Conservation (phyloP, 2,797 vertebrate genomes). For the Dermochelys coriacea region DNA sequence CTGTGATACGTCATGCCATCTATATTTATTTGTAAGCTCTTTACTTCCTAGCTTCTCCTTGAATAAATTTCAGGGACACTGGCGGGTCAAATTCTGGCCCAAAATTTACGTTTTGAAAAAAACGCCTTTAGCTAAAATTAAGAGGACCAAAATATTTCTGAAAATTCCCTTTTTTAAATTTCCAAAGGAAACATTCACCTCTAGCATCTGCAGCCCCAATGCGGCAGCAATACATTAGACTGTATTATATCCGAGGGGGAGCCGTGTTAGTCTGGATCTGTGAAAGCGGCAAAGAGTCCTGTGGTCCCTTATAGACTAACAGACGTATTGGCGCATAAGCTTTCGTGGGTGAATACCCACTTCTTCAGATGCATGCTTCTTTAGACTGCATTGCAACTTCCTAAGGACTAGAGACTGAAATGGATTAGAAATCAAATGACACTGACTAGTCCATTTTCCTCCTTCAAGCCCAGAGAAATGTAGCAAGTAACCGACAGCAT, state of each 20-base stretch:
- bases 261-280: too few relatives aligned
- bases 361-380: too few relatives aligned
- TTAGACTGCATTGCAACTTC: neutral
- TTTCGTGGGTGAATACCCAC: too few relatives aligned
- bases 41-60: neutral
- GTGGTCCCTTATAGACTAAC: too few relatives aligned
- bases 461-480: neutral
- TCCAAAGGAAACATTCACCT: neutral
- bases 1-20: accelerated
- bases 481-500: neutral
- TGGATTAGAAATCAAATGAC: accelerated
- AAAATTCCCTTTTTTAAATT: neutral
- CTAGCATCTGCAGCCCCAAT: neutral
- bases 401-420: neutral
- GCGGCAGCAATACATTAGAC: neutral
- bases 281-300: too few relatives aligned
- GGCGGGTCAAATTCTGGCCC: neutral
- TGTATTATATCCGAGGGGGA: too few relatives aligned
- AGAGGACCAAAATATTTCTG: neutral
- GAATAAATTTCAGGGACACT: accelerated
- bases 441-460: neutral
- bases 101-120: neutral
- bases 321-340: too few relatives aligned
- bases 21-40: neutral
- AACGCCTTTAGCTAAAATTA: neutral